phyloP scores from a whole-genome alignment of 2,113 vertebrate species.

The Nesoenas mayeri region DNA sequence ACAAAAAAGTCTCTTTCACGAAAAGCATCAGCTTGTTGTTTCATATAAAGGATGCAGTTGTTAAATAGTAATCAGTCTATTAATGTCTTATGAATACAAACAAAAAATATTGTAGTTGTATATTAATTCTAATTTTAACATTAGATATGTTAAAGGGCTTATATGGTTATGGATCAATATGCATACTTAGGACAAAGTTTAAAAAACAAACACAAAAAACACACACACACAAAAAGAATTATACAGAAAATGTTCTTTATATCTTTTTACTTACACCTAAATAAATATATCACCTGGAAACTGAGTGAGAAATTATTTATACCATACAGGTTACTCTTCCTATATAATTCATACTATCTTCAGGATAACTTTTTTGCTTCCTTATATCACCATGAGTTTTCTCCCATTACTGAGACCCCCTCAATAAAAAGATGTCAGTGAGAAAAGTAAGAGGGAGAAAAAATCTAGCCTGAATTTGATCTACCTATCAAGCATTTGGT shows the following conservation, averaged over 20 bases:
- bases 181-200: not conserved
- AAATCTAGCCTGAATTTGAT: not conserved
- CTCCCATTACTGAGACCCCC: not conserved
- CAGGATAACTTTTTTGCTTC: not conserved
- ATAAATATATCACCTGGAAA: not conserved
- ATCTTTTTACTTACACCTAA: not conserved
- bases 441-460: not conserved
- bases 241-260: not conserved
- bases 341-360: not conserved
- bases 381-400: not conserved
- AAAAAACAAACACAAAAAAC: not conserved
- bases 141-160: not conserved
- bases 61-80: not conserved
- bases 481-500: not conserved
- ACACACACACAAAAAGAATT: no score
- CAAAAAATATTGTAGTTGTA: not conserved
- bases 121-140: not conserved
- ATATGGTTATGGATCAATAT: not conserved
- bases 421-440: not conserved
- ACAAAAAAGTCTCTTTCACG: not conserved
- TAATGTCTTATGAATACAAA: not conserved
- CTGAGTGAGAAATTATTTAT: not conserved
- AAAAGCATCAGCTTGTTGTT: not conserved
- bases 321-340: accelerated
- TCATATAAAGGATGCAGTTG: not conserved